Evolutionary conservation across 2,113 vertebrate species (phyloP).

Genomic region (Rhinolophus ferrumequinum): DNA sequence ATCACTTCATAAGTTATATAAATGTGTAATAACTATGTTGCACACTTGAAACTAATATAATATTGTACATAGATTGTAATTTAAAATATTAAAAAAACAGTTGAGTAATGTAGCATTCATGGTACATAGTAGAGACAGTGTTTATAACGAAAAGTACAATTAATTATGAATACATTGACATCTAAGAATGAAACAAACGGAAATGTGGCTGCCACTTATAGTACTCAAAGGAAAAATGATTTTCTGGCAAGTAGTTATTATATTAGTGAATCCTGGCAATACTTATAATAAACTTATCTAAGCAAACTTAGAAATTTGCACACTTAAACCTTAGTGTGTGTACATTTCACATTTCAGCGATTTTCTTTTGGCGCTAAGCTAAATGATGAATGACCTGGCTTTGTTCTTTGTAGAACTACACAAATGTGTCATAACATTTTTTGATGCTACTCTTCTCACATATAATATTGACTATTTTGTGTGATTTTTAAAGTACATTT

Average conservation of each 20-base stretch:
- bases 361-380: background rate
- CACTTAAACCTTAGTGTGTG: background rate
- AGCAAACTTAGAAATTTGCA: background rate
- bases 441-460: background rate
- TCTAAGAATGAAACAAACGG: background rate
- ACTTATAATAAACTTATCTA: background rate
- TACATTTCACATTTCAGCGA: background rate
- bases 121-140: background rate
- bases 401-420: background rate
- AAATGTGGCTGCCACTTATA: background rate
- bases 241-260: background rate
- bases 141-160: background rate
- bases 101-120: background rate
- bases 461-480: background rate
- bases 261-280: background rate
- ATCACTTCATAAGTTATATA: too few species aligned
- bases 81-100: background rate
- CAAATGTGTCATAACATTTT: background rate
- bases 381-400: background rate
- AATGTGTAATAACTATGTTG: too few species aligned
- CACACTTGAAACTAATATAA: too few species aligned
- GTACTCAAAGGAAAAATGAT: background rate
- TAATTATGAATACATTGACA: slow-evolving; percentile 7
- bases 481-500: background rate
- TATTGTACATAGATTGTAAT: too few species aligned